These are phyloP conservation scores for Diuraphis noxia DNA, from an alignment of 1,140 invertebrate species.

Conservation along the genomic window DNA sequence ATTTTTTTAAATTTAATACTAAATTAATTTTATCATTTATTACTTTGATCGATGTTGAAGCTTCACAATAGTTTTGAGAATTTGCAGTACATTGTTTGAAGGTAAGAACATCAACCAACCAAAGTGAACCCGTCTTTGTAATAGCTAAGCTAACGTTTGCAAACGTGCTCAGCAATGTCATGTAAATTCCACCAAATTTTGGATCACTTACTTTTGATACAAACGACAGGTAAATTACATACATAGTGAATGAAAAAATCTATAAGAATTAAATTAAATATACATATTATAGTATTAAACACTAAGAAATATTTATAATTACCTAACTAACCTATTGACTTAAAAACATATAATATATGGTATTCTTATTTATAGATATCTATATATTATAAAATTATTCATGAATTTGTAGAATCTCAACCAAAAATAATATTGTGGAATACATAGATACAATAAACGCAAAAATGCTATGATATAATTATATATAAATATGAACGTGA, in stretches of 20 bases:
- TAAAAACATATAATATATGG: too few relatives aligned
- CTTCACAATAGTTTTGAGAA: background rate
- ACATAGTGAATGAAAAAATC: background rate
- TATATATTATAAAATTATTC: too few relatives aligned
- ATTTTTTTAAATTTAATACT: too few relatives aligned
- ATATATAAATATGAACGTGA: too few relatives aligned
- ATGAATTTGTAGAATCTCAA: background rate
- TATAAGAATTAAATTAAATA: background rate
- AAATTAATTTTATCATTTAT: background rate
- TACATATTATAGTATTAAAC: background rate
- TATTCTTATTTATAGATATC: too few relatives aligned
- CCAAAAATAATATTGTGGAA: background rate
- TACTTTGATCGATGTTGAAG: background rate
- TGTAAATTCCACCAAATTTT: background rate
- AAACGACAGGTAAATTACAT: background rate
- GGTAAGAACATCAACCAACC: background rate
- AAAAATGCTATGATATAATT: background rate
- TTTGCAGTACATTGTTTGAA: background rate
- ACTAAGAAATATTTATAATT: background rate
- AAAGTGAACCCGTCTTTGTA: background rate
- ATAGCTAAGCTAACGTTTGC: conserved; percentile 6
- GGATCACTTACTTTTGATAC: conserved; percentile 1
- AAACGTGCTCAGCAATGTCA: background rate
- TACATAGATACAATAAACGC: background rate
- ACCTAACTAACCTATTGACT: too few relatives aligned